A percentile compares a stretch with the other conserved stretches of the same genome.
Evolutionary conservation across 2,888 invertebrate genomes (phyloP).

Genomic region (Hartigia nigra): DNA sequence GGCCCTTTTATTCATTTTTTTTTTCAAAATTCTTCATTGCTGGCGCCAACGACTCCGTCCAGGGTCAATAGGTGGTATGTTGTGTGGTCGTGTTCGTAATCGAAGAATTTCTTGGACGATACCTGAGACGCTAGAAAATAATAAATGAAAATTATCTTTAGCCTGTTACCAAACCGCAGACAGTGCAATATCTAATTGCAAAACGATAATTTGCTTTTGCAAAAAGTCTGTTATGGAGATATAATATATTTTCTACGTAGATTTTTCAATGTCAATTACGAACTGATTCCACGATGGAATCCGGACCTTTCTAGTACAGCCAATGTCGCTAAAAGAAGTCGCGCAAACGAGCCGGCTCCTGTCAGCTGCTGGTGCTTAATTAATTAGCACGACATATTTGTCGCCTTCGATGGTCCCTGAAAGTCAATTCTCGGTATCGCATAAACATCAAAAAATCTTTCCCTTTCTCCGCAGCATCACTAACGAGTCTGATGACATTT

Average conservation of each 20-base stretch:
- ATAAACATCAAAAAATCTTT: background rate
- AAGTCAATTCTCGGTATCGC: background rate
- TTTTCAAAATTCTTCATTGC: background rate
- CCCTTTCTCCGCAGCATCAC: background rate
- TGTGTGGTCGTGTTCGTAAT: background rate
- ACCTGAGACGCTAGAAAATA: background rate
- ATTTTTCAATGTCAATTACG: constrained; percentile 17
- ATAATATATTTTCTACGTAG: background rate
- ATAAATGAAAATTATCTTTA: background rate
- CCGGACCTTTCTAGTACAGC: constrained; percentile 17
- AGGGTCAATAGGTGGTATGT: background rate
- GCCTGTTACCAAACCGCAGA: background rate
- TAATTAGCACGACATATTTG: background rate
- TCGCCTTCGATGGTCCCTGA: background rate
- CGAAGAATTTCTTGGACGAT: background rate
- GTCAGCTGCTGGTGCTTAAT: background rate
- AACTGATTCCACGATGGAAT: constrained; percentile 19
- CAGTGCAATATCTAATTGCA: background rate
- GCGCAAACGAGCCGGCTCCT: background rate
- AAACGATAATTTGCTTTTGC: background rate
- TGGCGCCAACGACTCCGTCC: background rate
- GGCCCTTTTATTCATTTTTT: background rate
- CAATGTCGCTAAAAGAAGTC: constrained; percentile 9
- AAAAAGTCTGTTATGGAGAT: background rate
- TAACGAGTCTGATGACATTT: background rate